Evolutionary conservation across 2,113 vertebrate species (phyloP).

Genomic region (Alaudala cheleensis): DNA sequence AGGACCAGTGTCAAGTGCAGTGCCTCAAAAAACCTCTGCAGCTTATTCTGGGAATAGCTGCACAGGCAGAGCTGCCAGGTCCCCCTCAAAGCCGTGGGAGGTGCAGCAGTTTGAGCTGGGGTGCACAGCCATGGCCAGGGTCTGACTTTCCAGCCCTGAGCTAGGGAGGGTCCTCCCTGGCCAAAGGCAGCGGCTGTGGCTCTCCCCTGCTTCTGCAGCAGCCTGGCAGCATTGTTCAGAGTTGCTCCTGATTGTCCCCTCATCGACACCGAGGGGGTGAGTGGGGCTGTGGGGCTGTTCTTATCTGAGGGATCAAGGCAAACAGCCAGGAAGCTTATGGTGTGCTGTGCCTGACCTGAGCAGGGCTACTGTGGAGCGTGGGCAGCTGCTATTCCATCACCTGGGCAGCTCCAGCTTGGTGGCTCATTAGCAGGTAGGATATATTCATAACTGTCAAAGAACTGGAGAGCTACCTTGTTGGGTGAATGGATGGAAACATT

Average conservation of each 20-base stretch:
- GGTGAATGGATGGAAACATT: slow-evolving; percentile 57
- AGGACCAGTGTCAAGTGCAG: not conserved
- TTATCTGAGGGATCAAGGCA: fast-evolving
- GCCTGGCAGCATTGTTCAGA: fast-evolving
- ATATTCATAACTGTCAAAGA: slow-evolving; percentile 48
- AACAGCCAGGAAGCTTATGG: fast-evolving
- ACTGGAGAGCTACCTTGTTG: slow-evolving; percentile 48
- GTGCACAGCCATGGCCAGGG: not conserved
- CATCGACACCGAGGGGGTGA: fast-evolving
- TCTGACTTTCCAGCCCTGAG: not conserved
- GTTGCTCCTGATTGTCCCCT: not conserved
- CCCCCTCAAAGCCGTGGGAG: fast-evolving
- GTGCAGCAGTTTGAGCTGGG: not conserved
- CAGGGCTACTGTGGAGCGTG: fast-evolving
- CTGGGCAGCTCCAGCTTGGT: not conserved
- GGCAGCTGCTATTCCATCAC: not conserved
- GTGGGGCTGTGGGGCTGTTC: not conserved
- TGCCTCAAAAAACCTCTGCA: not conserved
- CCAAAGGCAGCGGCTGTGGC: not conserved
- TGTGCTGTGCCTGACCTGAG: not conserved
- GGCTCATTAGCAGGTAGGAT: slow-evolving; percentile 60
- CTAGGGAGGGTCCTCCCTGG: not conserved
- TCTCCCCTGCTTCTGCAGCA: not conserved
- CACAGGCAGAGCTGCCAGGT: not conserved
- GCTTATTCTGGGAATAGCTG: not conserved